A percentile compares a stretch with the other conserved stretches of the same genome.
These are phyloP conservation scores for Ifrita kowaldi DNA, from an alignment of 2,113 vertebrate species.

Conservation along the genomic window DNA sequence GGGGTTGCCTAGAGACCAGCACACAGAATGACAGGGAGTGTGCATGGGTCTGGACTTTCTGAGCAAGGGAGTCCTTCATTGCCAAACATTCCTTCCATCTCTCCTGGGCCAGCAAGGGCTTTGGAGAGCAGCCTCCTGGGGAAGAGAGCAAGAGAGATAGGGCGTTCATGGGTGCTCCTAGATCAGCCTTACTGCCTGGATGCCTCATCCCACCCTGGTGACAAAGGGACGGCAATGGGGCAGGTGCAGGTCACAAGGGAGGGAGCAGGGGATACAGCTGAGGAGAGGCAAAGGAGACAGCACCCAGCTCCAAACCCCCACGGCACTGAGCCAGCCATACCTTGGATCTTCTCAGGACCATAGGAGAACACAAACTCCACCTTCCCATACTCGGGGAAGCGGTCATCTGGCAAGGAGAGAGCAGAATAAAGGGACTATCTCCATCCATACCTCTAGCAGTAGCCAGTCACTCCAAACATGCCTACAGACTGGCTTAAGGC, in stretches of 20 bases:
- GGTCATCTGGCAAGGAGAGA: conserved; percentile 81
- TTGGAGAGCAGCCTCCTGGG: not conserved
- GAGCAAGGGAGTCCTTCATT: not conserved
- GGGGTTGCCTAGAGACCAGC: not conserved
- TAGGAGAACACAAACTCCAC: conserved; percentile 98
- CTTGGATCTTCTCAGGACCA: conserved; percentile 96
- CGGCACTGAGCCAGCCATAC: conserved; percentile 54
- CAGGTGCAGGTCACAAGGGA: not conserved
- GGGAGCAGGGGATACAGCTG: not conserved
- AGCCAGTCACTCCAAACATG: not conserved
- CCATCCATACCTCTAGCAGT: not conserved
- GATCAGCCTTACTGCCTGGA: not conserved
- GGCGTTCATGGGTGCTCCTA: not conserved
- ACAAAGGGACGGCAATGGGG: not conserved
- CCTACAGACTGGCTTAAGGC: not conserved
- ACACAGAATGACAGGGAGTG: not conserved
- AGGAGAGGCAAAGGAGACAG: not conserved
- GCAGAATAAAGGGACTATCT: not conserved
- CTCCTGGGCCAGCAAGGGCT: not conserved
- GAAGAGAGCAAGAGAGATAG: rapidly evolving
- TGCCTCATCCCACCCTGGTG: not conserved
- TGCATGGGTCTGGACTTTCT: not conserved
- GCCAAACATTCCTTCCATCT: not conserved
- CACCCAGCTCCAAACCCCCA: not conserved
- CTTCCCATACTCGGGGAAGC: conserved; percentile 96